Conservation (phyloP, 1,140 invertebrate genomes). For the Hypsibius dujardini region DNA sequence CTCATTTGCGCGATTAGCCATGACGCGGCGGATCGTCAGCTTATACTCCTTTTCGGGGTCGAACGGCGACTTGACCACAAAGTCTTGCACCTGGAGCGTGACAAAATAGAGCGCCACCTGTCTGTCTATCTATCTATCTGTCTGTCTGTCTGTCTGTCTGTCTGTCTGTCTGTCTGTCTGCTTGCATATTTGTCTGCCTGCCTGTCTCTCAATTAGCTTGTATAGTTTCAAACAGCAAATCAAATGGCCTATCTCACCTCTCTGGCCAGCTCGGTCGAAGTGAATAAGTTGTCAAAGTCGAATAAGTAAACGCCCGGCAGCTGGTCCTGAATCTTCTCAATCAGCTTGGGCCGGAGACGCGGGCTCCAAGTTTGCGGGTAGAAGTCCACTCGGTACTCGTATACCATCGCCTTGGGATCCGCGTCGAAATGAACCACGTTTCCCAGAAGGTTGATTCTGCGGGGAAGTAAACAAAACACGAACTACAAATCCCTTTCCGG, state of each 20-base stretch:
- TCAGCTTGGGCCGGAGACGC: not conserved
- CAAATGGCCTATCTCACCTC: constrained; percentile 7
- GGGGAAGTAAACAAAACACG: too few species aligned
- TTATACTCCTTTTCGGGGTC: constrained; percentile 5
- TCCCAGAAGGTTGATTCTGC: too few species aligned
- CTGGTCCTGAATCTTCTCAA: not conserved
- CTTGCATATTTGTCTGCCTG: too few species aligned
- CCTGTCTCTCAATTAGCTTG: too few species aligned
- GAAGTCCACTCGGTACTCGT: constrained; percentile 14
- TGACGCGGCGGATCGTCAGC: not conserved
- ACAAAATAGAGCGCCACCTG: too few species aligned
- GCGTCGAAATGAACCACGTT: constrained; percentile 13
- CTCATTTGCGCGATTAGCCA: constrained; percentile 5
- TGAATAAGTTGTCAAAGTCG: constrained; percentile 15
- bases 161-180: too few species aligned
- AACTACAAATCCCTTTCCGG: too few species aligned
- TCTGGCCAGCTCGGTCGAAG: not conserved
- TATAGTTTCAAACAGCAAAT: too few species aligned
- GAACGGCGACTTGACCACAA: not conserved
- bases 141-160: too few species aligned
- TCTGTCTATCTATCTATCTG: too few species aligned
- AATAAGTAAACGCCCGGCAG: not conserved
- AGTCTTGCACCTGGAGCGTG: not conserved
- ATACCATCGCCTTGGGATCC: not conserved
- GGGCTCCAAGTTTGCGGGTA: not conserved